Conservation (phyloP, 2,888 invertebrate species). For the Limnephilus rhombicus region DNA sequence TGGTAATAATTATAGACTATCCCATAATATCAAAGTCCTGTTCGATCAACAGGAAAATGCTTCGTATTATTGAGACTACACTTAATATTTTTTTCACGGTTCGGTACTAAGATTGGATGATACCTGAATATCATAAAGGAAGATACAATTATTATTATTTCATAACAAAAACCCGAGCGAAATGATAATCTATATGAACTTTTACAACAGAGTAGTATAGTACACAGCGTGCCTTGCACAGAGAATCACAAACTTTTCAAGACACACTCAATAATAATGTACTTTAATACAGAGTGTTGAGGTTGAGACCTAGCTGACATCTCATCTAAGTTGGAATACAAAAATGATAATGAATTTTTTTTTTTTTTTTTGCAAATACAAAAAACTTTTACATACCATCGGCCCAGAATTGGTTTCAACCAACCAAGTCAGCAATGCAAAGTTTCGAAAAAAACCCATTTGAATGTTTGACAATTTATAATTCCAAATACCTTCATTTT, state of each 20-base stretch:
- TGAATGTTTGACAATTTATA: too few species aligned
- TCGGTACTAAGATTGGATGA: not conserved
- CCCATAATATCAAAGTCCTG: not conserved
- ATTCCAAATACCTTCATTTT: too few species aligned
- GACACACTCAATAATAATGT: not conserved
- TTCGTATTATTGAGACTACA: not conserved
- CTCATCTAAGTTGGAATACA: too few species aligned
- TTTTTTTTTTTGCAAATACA: too few species aligned
- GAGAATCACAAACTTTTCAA: not conserved
- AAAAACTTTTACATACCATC: too few species aligned
- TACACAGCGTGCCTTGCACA: not conserved
- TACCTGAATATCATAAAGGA: not conserved
- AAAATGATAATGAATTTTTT: too few species aligned
- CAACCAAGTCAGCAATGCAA: too few species aligned
- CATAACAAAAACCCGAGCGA: slow-evolving; percentile 1
- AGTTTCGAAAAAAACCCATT: too few species aligned
- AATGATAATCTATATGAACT: not conserved
- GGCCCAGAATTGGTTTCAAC: too few species aligned
- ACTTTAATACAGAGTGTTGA: too few species aligned
- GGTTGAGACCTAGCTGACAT: too few species aligned
- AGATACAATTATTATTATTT: not conserved
- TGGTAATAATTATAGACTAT: not conserved
- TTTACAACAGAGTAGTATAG: not conserved
- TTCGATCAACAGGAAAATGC: not conserved
- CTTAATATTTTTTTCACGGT: not conserved